Evolutionary conservation across 2,113 vertebrate genomes (phyloP).

Genomic region (Ceyx cyanopectus): DNA sequence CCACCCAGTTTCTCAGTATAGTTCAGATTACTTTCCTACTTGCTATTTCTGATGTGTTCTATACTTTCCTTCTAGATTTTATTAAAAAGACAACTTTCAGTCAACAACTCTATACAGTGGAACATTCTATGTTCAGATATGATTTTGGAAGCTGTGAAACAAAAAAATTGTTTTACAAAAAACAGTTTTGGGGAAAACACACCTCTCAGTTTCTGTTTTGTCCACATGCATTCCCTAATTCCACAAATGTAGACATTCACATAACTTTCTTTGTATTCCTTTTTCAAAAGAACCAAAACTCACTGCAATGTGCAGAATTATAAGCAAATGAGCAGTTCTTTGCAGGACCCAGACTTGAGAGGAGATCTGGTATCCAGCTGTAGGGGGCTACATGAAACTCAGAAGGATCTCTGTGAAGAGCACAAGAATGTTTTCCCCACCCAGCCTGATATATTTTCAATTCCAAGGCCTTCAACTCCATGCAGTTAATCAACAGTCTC

Average conservation of each 20-base stretch:
- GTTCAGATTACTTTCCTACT: background rate
- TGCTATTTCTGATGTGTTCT: background rate
- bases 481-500: slow-evolving; percentile 70
- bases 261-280: background rate
- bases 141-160: background rate
- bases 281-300: background rate
- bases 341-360: background rate
- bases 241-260: background rate
- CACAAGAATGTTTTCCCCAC: slow-evolving; percentile 34
- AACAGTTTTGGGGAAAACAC: background rate
- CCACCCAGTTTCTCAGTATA: background rate
- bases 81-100: background rate
- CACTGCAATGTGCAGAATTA: background rate
- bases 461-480: slow-evolving; percentile 76
- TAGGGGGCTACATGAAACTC: background rate
- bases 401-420: background rate
- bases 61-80: background rate
- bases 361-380: background rate
- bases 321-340: background rate
- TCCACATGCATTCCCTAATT: background rate
- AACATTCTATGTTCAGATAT: background rate
- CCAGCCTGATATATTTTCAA: slow-evolving; percentile 76
- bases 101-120: background rate
- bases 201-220: background rate
- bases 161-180: background rate